A percentile compares a stretch with the other conserved stretches of the same genome.
Evolutionary conservation across 2,113 vertebrate species (phyloP).

Genomic region (Sander vitreus): DNA sequence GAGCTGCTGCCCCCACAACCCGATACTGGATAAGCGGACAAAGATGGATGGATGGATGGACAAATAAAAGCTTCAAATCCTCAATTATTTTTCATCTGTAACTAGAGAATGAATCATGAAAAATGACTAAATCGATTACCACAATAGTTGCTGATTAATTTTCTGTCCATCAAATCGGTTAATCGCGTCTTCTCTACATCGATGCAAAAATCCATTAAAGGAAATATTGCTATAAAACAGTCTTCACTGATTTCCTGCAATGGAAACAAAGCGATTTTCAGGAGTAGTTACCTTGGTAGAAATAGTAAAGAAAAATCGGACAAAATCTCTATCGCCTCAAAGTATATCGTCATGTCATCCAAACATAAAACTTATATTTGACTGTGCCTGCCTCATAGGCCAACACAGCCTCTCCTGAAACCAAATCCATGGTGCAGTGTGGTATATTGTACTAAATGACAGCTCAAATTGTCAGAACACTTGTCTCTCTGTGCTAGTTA

Average conservation of each 20-base stretch:
- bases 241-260: neutral
- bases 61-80: neutral
- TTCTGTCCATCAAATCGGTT: neutral
- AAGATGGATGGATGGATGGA: too few species aligned
- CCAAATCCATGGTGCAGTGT: conserved; percentile 15
- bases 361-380: neutral
- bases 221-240: neutral
- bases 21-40: too few species aligned
- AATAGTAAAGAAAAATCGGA: neutral
- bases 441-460: conserved; percentile 30
- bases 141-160: neutral
- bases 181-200: neutral
- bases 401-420: conserved; percentile 20
- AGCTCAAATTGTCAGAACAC: conserved; percentile 55
- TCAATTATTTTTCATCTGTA: neutral
- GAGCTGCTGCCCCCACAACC: too few species aligned
- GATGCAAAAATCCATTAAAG: neutral
- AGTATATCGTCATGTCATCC: neutral
- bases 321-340: neutral
- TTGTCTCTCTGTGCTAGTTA: conserved; percentile 24
- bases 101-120: neutral
- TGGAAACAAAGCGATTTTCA: neutral
- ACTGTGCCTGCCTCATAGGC: neutral
- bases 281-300: neutral
- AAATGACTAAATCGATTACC: neutral